These are phyloP conservation scores for Scaptomyza reducta DNA, from an alignment of 2,888 invertebrate species.

Conservation along the genomic window DNA sequence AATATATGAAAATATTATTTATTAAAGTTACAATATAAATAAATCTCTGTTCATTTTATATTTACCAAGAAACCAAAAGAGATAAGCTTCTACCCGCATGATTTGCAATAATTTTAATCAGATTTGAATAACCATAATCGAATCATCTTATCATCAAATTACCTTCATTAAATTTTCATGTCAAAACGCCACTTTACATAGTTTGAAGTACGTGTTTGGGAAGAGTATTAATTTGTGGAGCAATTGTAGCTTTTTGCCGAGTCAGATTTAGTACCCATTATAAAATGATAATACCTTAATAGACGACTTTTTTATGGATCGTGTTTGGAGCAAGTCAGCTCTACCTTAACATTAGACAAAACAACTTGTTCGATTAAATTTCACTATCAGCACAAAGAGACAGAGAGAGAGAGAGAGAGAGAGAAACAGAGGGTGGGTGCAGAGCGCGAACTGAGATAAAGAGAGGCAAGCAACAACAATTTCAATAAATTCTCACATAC, in stretches of 20 bases:
- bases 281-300: conserved; percentile 24
- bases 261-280: conserved; percentile 23
- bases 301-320: conserved; percentile 31
- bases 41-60: too few species aligned
- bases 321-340: conserved; percentile 48
- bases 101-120: conserved; percentile 45
- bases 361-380: conserved; percentile 49
- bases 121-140: conserved; percentile 41
- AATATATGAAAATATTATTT: neutral
- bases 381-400: conserved; percentile 45
- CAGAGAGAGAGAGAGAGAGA: conserved; percentile 6
- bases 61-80: neutral
- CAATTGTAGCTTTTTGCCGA: conserved; percentile 10
- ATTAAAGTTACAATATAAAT: too few species aligned
- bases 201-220: neutral
- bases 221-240: conserved; percentile 7
- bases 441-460: neutral
- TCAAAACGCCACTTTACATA: neutral
- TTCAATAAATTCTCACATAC: conserved; percentile 37
- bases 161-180: conserved; percentile 33
- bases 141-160: conserved; percentile 39
- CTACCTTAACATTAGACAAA: conserved; percentile 36
- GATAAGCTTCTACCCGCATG: neutral
- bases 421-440: neutral
- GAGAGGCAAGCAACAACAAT: conserved; percentile 38